Conservation (phyloP, 2,113 vertebrate genomes). For the Pluvianellus socialis region DNA sequence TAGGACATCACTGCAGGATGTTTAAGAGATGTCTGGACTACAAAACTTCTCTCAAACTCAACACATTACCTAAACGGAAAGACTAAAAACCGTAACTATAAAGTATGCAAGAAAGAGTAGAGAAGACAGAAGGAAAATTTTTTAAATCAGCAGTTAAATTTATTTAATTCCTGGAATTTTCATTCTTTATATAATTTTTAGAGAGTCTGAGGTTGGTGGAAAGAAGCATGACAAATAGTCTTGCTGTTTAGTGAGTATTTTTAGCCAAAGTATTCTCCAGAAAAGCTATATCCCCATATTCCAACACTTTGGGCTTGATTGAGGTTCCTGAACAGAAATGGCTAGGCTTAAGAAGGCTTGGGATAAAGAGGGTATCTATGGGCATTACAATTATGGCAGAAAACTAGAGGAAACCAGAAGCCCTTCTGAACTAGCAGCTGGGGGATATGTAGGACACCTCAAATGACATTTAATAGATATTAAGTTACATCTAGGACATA, state of each 20-base stretch:
- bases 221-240: not conserved
- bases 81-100: rapidly evolving
- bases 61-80: not conserved
- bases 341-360: not conserved
- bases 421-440: not conserved
- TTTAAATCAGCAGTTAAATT: not conserved
- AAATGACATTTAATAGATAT: not conserved
- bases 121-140: not conserved
- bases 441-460: not conserved
- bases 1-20: not conserved
- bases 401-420: not conserved
- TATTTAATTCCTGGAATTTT: not conserved
- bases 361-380: not conserved
- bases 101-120: not conserved
- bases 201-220: not conserved
- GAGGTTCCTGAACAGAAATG: not conserved
- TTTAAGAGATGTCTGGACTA: not conserved
- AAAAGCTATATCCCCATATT: not conserved
- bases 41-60: not conserved
- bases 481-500: not conserved
- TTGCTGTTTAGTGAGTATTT: not conserved
- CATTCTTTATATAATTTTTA: not conserved
- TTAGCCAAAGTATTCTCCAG: not conserved
- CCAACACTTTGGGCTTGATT: not conserved
- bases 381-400: not conserved